phyloP scores from a whole-genome alignment of 1,140 invertebrate species.

The Holcopasites calliopsidis region DNA sequence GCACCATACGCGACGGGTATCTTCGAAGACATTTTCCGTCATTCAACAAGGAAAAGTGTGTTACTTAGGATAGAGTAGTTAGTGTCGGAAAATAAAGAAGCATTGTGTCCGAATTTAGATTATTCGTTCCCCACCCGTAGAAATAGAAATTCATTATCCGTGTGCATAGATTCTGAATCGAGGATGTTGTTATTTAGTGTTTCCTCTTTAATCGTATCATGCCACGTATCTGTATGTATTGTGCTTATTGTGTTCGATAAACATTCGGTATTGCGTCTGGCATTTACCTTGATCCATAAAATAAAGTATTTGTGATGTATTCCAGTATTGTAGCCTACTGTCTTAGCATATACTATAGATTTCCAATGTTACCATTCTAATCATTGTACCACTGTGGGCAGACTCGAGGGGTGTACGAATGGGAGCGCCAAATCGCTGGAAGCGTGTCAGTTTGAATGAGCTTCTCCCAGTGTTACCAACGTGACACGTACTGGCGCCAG shows the following conservation, averaged over 20 bases:
- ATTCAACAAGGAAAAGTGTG: neutral
- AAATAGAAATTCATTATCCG: neutral
- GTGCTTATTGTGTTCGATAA: neutral
- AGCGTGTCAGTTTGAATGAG: neutral
- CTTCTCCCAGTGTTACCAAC: neutral
- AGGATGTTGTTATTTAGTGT: neutral
- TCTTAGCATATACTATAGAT: neutral
- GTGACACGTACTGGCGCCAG: too few relatives aligned
- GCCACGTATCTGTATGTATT: conserved; percentile 3
- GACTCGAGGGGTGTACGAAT: neutral
- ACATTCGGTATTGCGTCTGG: neutral
- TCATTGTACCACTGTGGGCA: neutral
- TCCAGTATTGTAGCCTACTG: neutral
- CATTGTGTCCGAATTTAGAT: conserved; percentile 15
- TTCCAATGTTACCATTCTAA: neutral
- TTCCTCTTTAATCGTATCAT: neutral
- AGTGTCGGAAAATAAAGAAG: neutral
- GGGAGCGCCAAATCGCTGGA: neutral
- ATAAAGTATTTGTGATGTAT: neutral
- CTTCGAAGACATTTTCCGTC: neutral
- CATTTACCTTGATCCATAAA: neutral
- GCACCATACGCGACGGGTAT: neutral
- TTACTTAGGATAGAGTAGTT: conserved; percentile 24
- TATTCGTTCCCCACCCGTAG: neutral
- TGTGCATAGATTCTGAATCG: neutral